Conservation (phyloP, 2,113 vertebrate genomes). For the Phaetusa simplex region DNA sequence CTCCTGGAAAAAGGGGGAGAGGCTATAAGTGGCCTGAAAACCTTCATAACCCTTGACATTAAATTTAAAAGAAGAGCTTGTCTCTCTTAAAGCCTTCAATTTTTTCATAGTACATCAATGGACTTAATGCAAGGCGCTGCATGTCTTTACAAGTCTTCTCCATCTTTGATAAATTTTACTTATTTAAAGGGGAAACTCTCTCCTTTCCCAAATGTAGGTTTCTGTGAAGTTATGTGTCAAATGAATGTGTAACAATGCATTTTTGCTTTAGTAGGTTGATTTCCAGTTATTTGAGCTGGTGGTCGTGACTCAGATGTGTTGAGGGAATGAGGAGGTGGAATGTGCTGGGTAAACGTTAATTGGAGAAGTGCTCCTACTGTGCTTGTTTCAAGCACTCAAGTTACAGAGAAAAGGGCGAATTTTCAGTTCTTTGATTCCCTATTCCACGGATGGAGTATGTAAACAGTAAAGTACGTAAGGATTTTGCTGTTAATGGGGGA, state of each 20-base stretch:
- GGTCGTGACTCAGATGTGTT: conserved; percentile 5
- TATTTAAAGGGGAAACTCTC: background rate
- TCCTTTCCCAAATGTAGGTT: background rate
- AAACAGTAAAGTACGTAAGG: background rate
- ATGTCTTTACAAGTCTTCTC: background rate
- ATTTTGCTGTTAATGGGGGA: background rate
- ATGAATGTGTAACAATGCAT: background rate
- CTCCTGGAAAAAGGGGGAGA: background rate
- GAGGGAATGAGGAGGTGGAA: conserved; percentile 27
- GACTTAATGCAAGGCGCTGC: background rate
- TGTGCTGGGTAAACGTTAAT: conserved; percentile 40
- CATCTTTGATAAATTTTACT: background rate
- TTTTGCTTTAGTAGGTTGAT: background rate
- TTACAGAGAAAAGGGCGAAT: background rate
- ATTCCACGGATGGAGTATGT: background rate
- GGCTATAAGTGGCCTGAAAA: background rate
- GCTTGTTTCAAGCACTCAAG: background rate
- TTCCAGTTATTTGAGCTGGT: background rate
- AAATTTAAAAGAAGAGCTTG: background rate
- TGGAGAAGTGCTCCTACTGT: background rate
- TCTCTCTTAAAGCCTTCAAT: background rate
- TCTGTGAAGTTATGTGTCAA: background rate
- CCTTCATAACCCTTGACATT: background rate
- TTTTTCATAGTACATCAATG: accelerated
- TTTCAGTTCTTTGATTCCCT: background rate